phyloP scores from a whole-genome alignment of 2,888 invertebrate genomes.

The Chalcis sispes region DNA sequence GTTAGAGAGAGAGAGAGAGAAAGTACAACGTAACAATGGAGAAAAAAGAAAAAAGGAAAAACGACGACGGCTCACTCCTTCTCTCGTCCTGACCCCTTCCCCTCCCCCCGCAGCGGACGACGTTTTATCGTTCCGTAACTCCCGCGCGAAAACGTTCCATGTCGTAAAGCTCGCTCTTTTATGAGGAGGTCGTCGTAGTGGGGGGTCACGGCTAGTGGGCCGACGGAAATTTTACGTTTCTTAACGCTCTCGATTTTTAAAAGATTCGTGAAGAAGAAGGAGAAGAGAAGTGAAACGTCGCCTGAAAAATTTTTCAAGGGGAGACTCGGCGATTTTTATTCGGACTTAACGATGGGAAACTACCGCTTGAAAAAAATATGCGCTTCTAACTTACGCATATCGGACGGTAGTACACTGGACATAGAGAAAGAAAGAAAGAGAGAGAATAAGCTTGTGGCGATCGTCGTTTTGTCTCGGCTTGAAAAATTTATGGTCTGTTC shows the following conservation, averaged over 20 bases:
- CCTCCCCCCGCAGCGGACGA: too few species aligned
- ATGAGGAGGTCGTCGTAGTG: conserved; percentile 25
- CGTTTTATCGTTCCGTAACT: conserved; percentile 58
- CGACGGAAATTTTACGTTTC: conserved; percentile 48
- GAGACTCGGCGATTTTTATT: conserved; percentile 41
- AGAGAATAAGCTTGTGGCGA: neutral
- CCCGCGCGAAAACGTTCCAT: conserved; percentile 53
- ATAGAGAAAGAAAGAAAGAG: neutral
- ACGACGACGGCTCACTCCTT: conserved; percentile 49
- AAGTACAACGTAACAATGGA: conserved; percentile 14
- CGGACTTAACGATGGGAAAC: conserved; percentile 24
- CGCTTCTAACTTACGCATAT: conserved; percentile 44
- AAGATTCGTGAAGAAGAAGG: too few species aligned
- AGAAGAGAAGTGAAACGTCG: conserved; percentile 48
- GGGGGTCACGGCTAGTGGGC: neutral
- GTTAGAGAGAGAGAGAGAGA: conserved; percentile 1
- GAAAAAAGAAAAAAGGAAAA: neutral
- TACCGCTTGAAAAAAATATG: conserved; percentile 33
- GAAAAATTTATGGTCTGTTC: conserved; percentile 39
- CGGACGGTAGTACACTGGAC: neutral
- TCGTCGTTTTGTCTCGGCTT: conserved; percentile 1
- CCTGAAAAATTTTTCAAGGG: conserved; percentile 47
- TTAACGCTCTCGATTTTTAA: conserved; percentile 53
- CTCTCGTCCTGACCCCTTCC: conserved; percentile 44
- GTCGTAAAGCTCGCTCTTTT: conserved; percentile 55